phyloP scores from a whole-genome alignment of 2,888 invertebrate genomes.

The Orchesellides sinensis region DNA sequence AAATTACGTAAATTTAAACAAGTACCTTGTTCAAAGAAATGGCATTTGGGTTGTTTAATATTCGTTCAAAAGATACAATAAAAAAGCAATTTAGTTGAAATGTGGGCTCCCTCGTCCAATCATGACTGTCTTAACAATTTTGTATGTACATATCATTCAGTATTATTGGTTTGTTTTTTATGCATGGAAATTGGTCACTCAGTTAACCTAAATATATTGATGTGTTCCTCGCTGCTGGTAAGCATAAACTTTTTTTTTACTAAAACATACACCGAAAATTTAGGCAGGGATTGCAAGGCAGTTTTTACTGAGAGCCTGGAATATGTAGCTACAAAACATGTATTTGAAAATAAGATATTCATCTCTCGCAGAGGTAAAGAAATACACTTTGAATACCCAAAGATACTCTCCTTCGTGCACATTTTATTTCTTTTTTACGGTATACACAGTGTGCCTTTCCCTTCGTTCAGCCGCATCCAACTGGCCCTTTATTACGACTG shows the following conservation, averaged over 20 bases:
- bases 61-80: slow-evolving; percentile 32
- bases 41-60: slow-evolving; percentile 16
- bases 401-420: neutral
- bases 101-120: slow-evolving; percentile 1
- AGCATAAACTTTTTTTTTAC: neutral
- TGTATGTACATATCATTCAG: slow-evolving; percentile 23
- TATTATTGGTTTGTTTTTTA: slow-evolving; percentile 8
- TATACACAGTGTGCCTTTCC: neutral
- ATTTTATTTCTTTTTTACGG: neutral
- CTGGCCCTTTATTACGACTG: neutral
- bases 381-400: neutral
- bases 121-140: slow-evolving; percentile 33
- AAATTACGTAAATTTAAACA: too few species aligned
- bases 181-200: slow-evolving; percentile 18
- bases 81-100: slow-evolving; percentile 53
- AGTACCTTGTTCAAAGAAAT: too few species aligned
- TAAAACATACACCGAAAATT: too few species aligned
- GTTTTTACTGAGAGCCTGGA: too few species aligned
- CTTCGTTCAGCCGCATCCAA: neutral
- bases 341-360: too few species aligned
- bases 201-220: slow-evolving; percentile 13
- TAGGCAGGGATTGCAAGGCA: too few species aligned
- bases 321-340: neutral
- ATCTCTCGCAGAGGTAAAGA: neutral
- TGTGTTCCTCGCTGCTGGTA: too few species aligned